These are phyloP conservation scores for Equus przewalskii DNA, from an alignment of 2,113 vertebrate genomes.

Conservation along the genomic window DNA sequence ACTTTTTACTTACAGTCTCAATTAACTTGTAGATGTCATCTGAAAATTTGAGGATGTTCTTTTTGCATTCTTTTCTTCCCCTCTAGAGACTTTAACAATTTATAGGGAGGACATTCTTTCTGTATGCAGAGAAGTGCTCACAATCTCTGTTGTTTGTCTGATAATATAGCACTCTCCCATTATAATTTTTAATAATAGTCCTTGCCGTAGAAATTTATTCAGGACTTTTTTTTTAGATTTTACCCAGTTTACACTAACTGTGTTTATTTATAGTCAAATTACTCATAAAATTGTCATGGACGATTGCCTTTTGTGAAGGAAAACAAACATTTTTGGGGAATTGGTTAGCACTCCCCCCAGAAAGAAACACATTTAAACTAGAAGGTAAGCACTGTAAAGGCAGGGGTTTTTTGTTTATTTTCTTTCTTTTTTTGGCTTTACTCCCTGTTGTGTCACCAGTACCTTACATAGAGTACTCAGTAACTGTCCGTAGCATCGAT, in stretches of 20 bases:
- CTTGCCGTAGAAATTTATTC: background rate
- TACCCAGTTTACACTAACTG: background rate
- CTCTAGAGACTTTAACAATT: background rate
- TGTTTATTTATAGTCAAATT: background rate
- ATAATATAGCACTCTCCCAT: background rate
- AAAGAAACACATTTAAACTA: background rate
- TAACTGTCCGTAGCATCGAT: background rate
- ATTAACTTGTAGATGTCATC: background rate
- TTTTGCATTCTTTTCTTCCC: background rate
- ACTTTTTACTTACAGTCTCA: background rate
- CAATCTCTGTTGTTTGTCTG: background rate
- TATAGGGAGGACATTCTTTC: background rate
- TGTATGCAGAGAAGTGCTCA: background rate
- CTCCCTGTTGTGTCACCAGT: background rate
- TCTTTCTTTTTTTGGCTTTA: background rate
- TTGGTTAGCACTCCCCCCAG: background rate
- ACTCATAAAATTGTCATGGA: background rate
- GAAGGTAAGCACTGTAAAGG: background rate
- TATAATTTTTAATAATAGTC: background rate
- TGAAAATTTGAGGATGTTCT: constrained; percentile 26
- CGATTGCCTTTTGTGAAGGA: background rate
- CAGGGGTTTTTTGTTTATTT: background rate
- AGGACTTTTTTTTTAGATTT: background rate
- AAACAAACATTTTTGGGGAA: background rate
- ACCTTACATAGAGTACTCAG: background rate